Conservation (phyloP, 2,888 invertebrate genomes). For the Dryobotodes eremita region DNA sequence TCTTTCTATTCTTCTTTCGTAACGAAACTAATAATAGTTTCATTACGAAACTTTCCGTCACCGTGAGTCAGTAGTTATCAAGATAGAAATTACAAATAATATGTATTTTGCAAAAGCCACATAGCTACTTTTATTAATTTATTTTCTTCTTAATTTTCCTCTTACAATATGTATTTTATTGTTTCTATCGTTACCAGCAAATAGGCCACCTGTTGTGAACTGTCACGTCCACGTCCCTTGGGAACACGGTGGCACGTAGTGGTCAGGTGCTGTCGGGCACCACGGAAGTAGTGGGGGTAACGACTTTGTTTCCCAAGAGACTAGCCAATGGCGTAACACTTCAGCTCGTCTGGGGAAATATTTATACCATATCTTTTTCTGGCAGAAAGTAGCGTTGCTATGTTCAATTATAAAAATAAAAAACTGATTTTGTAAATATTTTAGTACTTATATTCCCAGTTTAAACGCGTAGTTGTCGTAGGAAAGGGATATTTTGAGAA, state of each 20-base stretch:
- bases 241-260: slow-evolving; percentile 8
- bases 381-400: neutral
- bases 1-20: no score
- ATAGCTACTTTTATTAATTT: neutral
- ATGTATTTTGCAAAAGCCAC: neutral
- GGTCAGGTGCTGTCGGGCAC: slow-evolving; percentile 19
- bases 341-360: neutral
- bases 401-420: no score
- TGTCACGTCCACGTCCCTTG: slow-evolving; percentile 17
- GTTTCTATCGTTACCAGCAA: neutral
- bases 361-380: no score
- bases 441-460: no score
- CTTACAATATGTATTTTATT: slow-evolving; percentile 2
- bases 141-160: neutral
- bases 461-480: no score
- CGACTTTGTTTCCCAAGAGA: neutral
- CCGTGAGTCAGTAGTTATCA: neutral
- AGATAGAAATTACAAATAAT: neutral
- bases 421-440: no score
- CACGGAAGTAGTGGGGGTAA: slow-evolving; percentile 2
- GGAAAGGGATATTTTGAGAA: no score
- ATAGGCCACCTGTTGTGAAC: slow-evolving; percentile 21
- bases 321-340: neutral
- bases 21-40: no score
- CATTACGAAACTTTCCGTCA: neutral